Base-by-base conservation (phyloP, 64 coral and sea anemone genomes). In the Anthopleura sola region DNA sequence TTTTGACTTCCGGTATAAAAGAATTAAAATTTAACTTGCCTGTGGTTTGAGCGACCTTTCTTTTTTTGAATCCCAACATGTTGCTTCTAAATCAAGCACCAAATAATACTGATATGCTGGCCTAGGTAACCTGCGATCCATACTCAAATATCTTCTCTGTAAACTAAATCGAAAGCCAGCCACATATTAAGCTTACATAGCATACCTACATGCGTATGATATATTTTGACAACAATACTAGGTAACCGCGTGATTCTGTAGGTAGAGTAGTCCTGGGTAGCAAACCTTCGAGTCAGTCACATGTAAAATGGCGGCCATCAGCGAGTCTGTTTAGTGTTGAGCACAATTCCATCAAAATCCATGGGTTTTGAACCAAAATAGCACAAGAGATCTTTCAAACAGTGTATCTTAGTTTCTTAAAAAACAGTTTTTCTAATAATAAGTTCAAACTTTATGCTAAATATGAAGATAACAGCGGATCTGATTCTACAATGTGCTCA, bases 381-480 rank as follows among this genome's bases (percentile, higher is more conserved):
- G 58, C 5, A n/a, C 58, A 62, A 62, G 58, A 12, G n/a, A 62
- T n/a, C n/a, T 26, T 20, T 3, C 58, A n/a, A 62, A n/a, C 1
- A 26, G 21, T 62, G n/a, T 62, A 62, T 8, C 0, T 28, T n/a
- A 62, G 21, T 0, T 62, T 26, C 23, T 11, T 62, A 62, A n/a
- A 3, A 62, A 62, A 62, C 58, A 26, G 2, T 12, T 62, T 28
- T 26, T 23, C 1, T 39, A 77, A 33, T 77, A 7, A 29, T 3
- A 37, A 37, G 36, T 5, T 20, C 1, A 10, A 77, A 6, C 3
- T 77, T 77, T 77, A 9, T 38, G 75, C 7, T 51, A 10, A 86
- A 85, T 77, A 95, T 95, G 94, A 95, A 95, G 84, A 76, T 95
- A 69, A 98, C 96, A 21, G 96, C 96, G 32, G 96, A 98, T 91